Evolutionary conservation across 2,888 invertebrate genomes (phyloP).

Genomic region (Cantharis lateralis): DNA sequence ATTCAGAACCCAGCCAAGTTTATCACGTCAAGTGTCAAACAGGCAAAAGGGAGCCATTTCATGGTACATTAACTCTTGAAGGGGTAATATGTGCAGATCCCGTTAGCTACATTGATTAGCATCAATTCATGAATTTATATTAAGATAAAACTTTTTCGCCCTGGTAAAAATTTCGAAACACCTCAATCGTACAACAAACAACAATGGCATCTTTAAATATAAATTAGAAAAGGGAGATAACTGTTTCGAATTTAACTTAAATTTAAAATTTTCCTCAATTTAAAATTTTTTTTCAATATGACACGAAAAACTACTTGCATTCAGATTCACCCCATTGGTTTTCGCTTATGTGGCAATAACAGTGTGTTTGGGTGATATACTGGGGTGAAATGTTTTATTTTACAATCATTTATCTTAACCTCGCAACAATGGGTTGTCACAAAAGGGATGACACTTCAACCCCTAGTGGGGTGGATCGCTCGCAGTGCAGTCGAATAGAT

Average conservation of each 20-base stretch:
- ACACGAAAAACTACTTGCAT: slow-evolving; percentile 33
- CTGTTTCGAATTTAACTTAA: not conserved
- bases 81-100: slow-evolving; percentile 1
- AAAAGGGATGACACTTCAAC: slow-evolving; percentile 53
- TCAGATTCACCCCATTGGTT: slow-evolving; percentile 51
- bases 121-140: slow-evolving; percentile 2
- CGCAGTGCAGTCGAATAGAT: slow-evolving; percentile 22
- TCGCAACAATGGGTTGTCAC: slow-evolving; percentile 56
- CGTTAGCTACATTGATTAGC: not conserved
- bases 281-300: not conserved
- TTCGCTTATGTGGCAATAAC: slow-evolving; percentile 51
- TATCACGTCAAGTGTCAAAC: not conserved
- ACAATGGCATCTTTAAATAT: too few relatives aligned
- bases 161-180: not conserved
- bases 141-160: not conserved
- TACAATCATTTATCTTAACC: slow-evolving; percentile 56
- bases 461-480: slow-evolving; percentile 33
- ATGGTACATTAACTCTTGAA: slow-evolving; percentile 14
- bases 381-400: slow-evolving; percentile 51
- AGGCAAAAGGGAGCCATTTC: slow-evolving; percentile 6
- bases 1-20: not conserved
- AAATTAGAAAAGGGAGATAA: not conserved
- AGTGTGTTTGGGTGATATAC: slow-evolving; percentile 44
- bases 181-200: too few relatives aligned
- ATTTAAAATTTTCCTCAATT: not conserved